phyloP scores from a whole-genome alignment of 2,797 vertebrate species.

The Sebastes variabilis region DNA sequence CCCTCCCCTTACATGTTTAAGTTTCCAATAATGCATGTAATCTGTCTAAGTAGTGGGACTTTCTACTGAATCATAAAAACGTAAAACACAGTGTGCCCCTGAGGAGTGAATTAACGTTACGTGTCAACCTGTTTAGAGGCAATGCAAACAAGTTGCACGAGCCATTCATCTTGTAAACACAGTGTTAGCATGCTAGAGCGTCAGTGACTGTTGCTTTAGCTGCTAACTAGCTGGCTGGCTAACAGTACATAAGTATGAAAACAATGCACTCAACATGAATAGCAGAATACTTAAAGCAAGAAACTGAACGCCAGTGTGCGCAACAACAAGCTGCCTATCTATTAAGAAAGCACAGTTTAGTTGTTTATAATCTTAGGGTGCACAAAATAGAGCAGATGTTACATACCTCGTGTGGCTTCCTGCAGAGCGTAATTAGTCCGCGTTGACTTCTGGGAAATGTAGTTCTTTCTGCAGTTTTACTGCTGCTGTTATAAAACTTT shows the following conservation, averaged over 20 bases:
- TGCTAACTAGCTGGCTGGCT: constrained; percentile 4
- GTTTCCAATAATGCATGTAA: background rate
- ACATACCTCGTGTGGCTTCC: constrained; percentile 26
- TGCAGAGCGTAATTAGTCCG: background rate
- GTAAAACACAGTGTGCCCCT: background rate
- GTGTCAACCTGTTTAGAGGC: background rate
- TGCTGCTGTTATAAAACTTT: background rate
- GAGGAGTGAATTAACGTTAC: background rate
- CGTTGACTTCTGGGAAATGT: constrained; percentile 30
- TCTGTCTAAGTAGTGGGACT: rapidly evolving
- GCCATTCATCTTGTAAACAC: background rate
- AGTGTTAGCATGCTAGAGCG: background rate
- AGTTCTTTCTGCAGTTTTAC: background rate
- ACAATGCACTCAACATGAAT: background rate
- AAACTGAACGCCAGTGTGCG: rapidly evolving
- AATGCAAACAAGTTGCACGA: constrained; percentile 35
- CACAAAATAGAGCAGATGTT: rapidly evolving
- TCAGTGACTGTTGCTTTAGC: background rate
- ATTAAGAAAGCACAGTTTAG: rapidly evolving
- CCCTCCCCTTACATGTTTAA: background rate
- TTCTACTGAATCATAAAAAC: background rate
- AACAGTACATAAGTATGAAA: background rate
- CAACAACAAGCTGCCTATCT: rapidly evolving
- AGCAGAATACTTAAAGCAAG: rapidly evolving
- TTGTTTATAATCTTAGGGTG: rapidly evolving